Base-by-base conservation (phyloP, 2,113 vertebrate species). In the Halcyon malimbica region DNA sequence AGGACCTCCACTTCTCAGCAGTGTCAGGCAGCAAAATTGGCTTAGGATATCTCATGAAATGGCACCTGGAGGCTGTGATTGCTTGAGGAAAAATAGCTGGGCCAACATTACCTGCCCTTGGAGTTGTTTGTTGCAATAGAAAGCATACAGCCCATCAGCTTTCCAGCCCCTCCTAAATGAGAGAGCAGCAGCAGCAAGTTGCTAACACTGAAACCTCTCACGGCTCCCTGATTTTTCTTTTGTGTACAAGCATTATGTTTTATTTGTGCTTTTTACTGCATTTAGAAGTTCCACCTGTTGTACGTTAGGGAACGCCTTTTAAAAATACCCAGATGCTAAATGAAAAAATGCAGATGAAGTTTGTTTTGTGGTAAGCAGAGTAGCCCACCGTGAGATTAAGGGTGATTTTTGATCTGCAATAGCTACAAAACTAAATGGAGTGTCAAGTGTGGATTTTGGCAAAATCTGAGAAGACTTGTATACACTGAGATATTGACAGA, bases 181-280 rank as follows among this genome's bases (percentile, higher is more conserved):
- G 42, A 20, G 1, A 5, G 64, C 18, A 68, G 87, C 76, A 56
- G 67, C 41, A 83, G 76, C 5, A 53, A 2, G 4, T 56, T 83
- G 68, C 67, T 23, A 68, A 67, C 60, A 15, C 70, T 46, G 44
- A 39, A 69, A 59, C 75, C 59, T 71, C 33, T 53, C 28, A 2
- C 16, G 59, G 26, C 35, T 70, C 35, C 65, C n/a, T 24, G 25
- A 9, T 41, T 71, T 77, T 80, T 69, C 35, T 67, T 74, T 46
- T 44, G 12, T 74, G 3, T 18, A 1, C 3, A 33, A 59, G 23
- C 1, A 0, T 75, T 65, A 0, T 3, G 35, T 59, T 65, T 83
- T 26, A 7, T 83, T 88, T 13, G 3, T 64, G 15, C 11, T 48
- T 78, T 83, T 75, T 71, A 35, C 33, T 86, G 75, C 68, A n/a